These are phyloP conservation scores for Nasonia vitripennis DNA, from an alignment of 1,140 invertebrate species.

Conservation along the genomic window DNA sequence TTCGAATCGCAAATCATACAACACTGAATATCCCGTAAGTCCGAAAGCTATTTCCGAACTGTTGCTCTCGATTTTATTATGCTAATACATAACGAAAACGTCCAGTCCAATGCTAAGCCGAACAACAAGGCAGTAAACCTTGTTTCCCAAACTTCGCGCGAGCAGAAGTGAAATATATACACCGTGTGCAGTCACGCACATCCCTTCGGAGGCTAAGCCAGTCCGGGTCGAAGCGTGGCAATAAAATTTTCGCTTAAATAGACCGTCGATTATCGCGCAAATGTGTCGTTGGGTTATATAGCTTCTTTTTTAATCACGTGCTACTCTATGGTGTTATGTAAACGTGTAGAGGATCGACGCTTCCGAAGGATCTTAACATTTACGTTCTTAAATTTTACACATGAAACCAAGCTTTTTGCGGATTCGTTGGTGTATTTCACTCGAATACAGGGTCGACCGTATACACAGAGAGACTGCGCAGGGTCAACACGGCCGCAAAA, in stretches of 20 bases:
- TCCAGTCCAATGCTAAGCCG: background rate
- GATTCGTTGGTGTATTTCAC: background rate
- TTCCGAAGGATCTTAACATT: no score
- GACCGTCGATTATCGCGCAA: background rate
- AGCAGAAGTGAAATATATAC: background rate
- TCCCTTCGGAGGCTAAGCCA: background rate
- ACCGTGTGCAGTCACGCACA: background rate
- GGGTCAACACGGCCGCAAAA: conserved; percentile 16
- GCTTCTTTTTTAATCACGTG: no score
- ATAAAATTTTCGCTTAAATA: background rate
- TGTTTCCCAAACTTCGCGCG: background rate
- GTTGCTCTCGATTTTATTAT: background rate
- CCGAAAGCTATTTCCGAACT: no score
- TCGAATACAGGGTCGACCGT: conserved; percentile 8
- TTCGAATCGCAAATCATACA: background rate
- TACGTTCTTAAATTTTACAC: no score
- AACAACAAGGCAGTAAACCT: background rate
- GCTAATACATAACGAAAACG: background rate
- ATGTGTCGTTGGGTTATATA: no score
- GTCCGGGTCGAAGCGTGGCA: background rate
- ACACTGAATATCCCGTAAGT: no score
- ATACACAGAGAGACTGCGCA: background rate
- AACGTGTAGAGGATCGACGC: no score
- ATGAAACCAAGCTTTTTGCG: no score
- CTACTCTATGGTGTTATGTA: no score